Evolutionary conservation across 2,797 vertebrate species (phyloP), one percentile per base, ranked within the genome.

Genomic region (Monodelphis domestica): DNA sequence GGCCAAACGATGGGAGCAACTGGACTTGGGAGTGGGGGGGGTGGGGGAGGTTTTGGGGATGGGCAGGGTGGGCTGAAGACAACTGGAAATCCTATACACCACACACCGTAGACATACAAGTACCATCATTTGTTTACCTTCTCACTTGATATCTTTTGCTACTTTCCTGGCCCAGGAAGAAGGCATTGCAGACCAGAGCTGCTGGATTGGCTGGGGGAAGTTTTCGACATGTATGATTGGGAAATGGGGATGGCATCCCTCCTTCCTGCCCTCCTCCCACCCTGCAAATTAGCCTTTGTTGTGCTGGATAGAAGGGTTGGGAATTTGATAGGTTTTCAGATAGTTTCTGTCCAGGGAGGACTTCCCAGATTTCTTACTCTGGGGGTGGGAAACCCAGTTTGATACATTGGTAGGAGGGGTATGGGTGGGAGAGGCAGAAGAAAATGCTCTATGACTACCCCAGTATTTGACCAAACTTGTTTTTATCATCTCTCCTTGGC

Each of bases 21-120:
- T 94, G 97, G 97, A 97, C 97, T 93, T 56, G 97, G 97, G 96
- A 97, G 97, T 96, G 93, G 93, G 97, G 97, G 97, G 96, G 96
- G 95, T 96, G 91, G 92, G 93, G 93, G 93, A 94, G 29, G 88
- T 70, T 94, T 93, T 90, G 38, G 95, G 96, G 95, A 54, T 97
- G 59, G 94, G 94, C 95, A 96, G 91, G 95, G 96, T 92, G 92
- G 96, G 95, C 95, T 96, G 95, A 97, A 93, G 97, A 97, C 96
- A 95, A 96, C 96, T 93, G 97, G 97, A 98, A 97, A 96, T 94
- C 96, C 96, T 96, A 96, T 95, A 92, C 97, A 11, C 15, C 93
- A 97, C 96, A 98, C 96, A 96, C 97, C 95, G 90, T 97, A 84
- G 21, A 84, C 21, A 84, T 38, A 84, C 70, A 45, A 84, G 50